Evolutionary conservation across 2,888 invertebrate genomes (phyloP).

Genomic region (Meloe dianella): DNA sequence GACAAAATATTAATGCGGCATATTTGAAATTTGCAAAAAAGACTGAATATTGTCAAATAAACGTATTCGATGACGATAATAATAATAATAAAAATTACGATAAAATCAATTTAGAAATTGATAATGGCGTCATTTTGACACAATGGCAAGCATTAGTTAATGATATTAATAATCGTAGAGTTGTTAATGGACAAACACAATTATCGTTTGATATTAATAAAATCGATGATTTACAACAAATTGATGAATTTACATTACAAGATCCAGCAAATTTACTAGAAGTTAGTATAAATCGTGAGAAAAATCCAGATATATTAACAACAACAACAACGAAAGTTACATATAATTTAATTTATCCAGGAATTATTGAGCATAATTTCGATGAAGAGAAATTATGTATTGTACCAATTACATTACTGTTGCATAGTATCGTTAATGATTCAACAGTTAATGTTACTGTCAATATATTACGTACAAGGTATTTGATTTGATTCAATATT

Average conservation of each 20-base stretch:
- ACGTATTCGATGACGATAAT: constrained; percentile 46
- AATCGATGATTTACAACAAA: constrained; percentile 35
- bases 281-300: constrained; percentile 27
- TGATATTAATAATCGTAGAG: constrained; percentile 63
- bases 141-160: constrained; percentile 57
- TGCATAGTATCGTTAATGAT: constrained; percentile 71
- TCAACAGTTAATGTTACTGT: constrained; percentile 66
- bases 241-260: constrained; percentile 25
- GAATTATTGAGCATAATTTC: constrained; percentile 70
- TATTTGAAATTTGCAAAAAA: constrained; percentile 61
- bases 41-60: constrained; percentile 52
- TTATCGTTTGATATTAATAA: constrained; percentile 64
- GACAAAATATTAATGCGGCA: constrained; percentile 51
- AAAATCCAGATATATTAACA: constrained; percentile 11
- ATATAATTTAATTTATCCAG: constrained; percentile 66
- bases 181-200: constrained; percentile 73
- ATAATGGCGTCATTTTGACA: constrained; percentile 53
- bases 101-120: constrained; percentile 38
- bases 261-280: constrained; percentile 31
- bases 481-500: constrained; percentile 7
- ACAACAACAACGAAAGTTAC: constrained; percentile 58
- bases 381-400: constrained; percentile 66
- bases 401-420: constrained; percentile 70
- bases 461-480: constrained; percentile 28
- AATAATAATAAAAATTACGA: constrained; percentile 35